These are phyloP conservation scores for Silurus glanis DNA, from an alignment of 2,113 vertebrate species.

Conservation along the genomic window DNA sequence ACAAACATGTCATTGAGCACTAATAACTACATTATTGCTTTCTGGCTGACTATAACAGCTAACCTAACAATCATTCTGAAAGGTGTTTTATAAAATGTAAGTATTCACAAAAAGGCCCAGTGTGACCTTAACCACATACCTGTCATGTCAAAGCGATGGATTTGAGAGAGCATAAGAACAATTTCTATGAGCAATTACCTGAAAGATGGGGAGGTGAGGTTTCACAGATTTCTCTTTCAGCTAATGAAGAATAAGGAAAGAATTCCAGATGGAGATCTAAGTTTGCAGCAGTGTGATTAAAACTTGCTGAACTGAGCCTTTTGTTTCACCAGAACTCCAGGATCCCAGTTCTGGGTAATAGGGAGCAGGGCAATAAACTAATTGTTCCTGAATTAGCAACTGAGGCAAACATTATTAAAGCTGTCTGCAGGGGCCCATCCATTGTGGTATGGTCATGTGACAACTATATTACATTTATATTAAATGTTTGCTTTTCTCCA, in stretches of 20 bases:
- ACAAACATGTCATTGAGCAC: conserved; percentile 59
- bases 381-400: conserved; percentile 21
- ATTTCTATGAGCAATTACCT: conserved; percentile 7
- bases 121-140: neutral
- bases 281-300: neutral
- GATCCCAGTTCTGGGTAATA: neutral
- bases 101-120: neutral
- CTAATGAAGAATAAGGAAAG: conserved; percentile 14
- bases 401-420: conserved; percentile 24
- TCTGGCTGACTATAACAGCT: conserved; percentile 25
- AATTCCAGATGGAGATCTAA: neutral
- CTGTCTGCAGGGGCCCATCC: conserved; percentile 23
- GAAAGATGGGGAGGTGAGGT: neutral
- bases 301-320: conserved; percentile 1
- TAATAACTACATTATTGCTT: conserved; percentile 56
- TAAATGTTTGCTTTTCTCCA: neutral
- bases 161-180: neutral
- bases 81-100: neutral
- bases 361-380: neutral
- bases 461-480: neutral
- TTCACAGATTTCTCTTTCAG: conserved; percentile 1
- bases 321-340: neutral
- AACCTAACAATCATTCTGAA: conserved; percentile 27
- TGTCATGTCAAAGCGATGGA: neutral
- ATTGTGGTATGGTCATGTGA: conserved; percentile 18